Percentiles rank a stretch among this genome's conserved stretches.
These are phyloP conservation scores for Cistogaster globosa DNA, from an alignment of 2,888 invertebrate genomes.

Conservation along the genomic window DNA sequence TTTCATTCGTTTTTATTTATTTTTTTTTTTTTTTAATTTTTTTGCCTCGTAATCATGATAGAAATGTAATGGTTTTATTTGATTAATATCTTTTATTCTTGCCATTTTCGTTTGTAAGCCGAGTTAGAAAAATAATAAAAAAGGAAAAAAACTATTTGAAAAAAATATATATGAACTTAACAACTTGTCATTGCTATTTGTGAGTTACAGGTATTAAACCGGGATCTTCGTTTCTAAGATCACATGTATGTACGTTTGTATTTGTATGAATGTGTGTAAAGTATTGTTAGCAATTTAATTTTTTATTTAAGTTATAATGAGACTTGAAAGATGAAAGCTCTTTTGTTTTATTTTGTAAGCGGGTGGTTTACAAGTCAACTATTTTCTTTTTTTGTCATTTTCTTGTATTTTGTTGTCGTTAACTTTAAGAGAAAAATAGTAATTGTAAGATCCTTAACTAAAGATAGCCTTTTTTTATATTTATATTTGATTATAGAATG, in stretches of 20 bases:
- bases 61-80: conserved; percentile 65
- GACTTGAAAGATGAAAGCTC: conserved; percentile 65
- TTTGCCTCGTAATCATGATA: conserved; percentile 57
- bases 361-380: conserved; percentile 61
- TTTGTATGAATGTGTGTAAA: not conserved
- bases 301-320: conserved; percentile 62
- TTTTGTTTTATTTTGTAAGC: conserved; percentile 53
- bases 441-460: conserved; percentile 56
- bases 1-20: conserved; percentile 38
- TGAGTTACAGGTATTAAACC: conserved; percentile 38
- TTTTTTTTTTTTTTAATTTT: conserved; percentile 21
- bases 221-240: not conserved
- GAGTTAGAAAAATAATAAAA: not conserved
- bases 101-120: conserved; percentile 53
- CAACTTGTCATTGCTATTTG: conserved; percentile 58
- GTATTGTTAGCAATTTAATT: conserved; percentile 18
- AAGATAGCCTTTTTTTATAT: conserved; percentile 67
- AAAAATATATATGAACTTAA: conserved; percentile 10
- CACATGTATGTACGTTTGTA: not conserved
- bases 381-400: conserved; percentile 5
- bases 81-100: conserved; percentile 67
- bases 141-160: conserved; percentile 3
- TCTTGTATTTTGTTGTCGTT: conserved; percentile 27
- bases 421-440: conserved; percentile 43
- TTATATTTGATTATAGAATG: conserved; percentile 33